These are phyloP conservation scores for Genyomyrus donnyi DNA, from an alignment of 2,113 vertebrate species.

Conservation along the genomic window DNA sequence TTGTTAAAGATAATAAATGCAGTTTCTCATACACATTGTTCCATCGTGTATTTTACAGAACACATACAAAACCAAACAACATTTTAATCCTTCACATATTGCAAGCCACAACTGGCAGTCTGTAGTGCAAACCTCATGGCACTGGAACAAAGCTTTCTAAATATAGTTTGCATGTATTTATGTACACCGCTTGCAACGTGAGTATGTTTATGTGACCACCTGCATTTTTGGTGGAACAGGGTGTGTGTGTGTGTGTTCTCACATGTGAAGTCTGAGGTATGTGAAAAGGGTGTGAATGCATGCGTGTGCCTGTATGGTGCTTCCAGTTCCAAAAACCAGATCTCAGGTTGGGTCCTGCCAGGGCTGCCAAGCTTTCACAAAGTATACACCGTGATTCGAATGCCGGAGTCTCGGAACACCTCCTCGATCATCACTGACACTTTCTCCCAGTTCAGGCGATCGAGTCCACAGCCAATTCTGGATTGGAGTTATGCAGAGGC, in stretches of 20 bases:
- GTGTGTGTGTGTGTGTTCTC: not conserved
- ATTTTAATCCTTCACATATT: not conserved
- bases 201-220: not conserved
- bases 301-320: not conserved
- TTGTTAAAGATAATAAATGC: not conserved
- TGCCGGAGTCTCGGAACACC: slow-evolving; percentile 69
- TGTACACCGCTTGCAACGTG: not conserved
- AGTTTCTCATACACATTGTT: not conserved
- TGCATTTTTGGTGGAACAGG: not conserved
- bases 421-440: slow-evolving; percentile 77
- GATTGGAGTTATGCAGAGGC: slow-evolving; percentile 30
- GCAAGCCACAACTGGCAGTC: not conserved
- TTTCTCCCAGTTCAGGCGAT: slow-evolving; percentile 69
- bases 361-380: slow-evolving; percentile 42
- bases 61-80: not conserved
- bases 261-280: not conserved
- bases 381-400: slow-evolving; percentile 79
- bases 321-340: not conserved
- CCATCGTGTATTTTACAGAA: not conserved
- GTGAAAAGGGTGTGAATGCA: not conserved
- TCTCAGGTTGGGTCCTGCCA: not conserved
- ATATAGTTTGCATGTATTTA: not conserved
- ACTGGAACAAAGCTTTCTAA: not conserved
- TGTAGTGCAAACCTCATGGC: not conserved
- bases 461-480: slow-evolving; percentile 93